These are phyloP conservation scores for Rallus crepitans DNA, from an alignment of 2,797 vertebrate genomes.

Conservation along the genomic window DNA sequence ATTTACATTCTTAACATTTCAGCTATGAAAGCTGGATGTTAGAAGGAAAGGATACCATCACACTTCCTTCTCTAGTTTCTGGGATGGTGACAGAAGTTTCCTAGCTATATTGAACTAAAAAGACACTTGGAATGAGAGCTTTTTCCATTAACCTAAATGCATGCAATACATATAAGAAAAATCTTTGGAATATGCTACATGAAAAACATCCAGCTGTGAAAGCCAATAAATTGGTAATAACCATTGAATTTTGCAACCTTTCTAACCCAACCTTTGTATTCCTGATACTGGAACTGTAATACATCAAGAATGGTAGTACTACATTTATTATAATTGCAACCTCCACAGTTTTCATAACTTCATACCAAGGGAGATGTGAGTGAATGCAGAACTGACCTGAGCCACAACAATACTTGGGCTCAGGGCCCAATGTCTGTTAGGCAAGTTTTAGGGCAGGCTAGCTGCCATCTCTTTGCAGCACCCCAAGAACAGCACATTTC, in stretches of 20 bases:
- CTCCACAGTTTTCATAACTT: background rate
- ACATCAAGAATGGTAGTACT: background rate
- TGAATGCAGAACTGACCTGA: background rate
- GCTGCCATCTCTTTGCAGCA: background rate
- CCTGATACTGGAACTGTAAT: background rate
- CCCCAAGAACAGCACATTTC: background rate
- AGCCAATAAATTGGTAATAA: background rate
- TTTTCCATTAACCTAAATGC: background rate
- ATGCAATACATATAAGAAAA: background rate
- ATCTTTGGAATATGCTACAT: background rate
- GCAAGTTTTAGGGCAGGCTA: background rate
- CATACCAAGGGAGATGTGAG: background rate
- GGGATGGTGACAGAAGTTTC: background rate
- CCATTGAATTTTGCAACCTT: background rate
- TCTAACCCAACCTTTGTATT: background rate
- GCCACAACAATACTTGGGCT: background rate
- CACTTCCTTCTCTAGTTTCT: background rate
- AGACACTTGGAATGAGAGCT: background rate
- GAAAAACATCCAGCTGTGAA: background rate
- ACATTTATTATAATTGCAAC: background rate
- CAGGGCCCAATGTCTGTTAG: background rate
- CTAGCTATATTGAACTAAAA: background rate
- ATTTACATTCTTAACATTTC: background rate
- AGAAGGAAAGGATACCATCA: background rate
- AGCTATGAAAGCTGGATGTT: background rate